phyloP scores from a whole-genome alignment of 1,140 invertebrate genomes.

The Euwallacea similis region DNA sequence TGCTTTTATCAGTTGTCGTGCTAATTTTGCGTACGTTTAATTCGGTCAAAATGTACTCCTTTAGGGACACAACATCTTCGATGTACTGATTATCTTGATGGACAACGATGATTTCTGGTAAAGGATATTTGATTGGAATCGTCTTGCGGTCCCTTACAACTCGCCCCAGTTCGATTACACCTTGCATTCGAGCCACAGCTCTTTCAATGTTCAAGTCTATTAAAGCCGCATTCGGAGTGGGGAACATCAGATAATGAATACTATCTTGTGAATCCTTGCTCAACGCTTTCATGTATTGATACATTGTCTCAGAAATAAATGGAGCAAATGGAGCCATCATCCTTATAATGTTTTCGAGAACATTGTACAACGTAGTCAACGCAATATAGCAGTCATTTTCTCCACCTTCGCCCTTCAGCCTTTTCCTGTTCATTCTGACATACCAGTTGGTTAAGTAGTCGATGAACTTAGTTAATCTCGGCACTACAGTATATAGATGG shows the following conservation, averaged over 20 bases:
- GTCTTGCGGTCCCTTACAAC: slow-evolving; percentile 91
- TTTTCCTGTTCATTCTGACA: slow-evolving; percentile 92
- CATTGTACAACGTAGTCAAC: slow-evolving; percentile 84
- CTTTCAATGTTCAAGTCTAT: slow-evolving; percentile 89
- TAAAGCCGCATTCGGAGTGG: slow-evolving; percentile 67
- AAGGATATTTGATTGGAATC: slow-evolving; percentile 93
- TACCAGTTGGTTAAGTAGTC: slow-evolving; percentile 98
- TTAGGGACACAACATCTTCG: slow-evolving; percentile 77
- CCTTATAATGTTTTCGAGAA: slow-evolving; percentile 86
- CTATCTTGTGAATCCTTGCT: slow-evolving; percentile 61
- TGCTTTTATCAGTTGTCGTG: slow-evolving; percentile 87
- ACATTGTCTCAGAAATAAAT: slow-evolving; percentile 96
- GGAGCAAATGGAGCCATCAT: slow-evolving; percentile 98
- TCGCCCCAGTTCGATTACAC: slow-evolving; percentile 91
- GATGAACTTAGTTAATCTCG: slow-evolving; percentile 91
- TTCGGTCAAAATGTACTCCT: slow-evolving; percentile 91
- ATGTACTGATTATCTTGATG: slow-evolving; percentile 80
- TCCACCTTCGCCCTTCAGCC: slow-evolving; percentile 86
- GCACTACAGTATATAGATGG: slow-evolving; percentile 93
- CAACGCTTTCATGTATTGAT: slow-evolving; percentile 76
- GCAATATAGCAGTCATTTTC: slow-evolving; percentile 80
- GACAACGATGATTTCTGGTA: slow-evolving; percentile 94
- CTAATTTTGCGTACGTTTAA: slow-evolving; percentile 91
- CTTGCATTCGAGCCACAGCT: slow-evolving; percentile 91
- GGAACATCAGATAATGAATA: slow-evolving; percentile 89